phyloP scores from a whole-genome alignment of 2,113 vertebrate genomes.

The Chroicocephalus ridibundus region DNA sequence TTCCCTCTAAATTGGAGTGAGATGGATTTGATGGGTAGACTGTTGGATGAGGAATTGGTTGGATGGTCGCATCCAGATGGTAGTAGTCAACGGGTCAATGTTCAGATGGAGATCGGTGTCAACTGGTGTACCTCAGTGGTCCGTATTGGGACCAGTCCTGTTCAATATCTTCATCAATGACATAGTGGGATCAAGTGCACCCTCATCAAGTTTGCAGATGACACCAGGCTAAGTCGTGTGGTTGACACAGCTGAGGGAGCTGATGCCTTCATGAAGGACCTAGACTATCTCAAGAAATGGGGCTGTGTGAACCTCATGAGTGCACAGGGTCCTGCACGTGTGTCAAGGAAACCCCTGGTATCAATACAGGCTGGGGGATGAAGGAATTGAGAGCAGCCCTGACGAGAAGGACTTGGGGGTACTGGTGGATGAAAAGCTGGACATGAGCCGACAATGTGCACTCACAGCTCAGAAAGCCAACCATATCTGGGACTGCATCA shows the following conservation, averaged over 20 bases:
- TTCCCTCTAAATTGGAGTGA: not conserved
- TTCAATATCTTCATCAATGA: not conserved
- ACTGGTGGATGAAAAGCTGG: not conserved
- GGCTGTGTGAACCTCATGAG: not conserved
- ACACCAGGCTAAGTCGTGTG: accelerated
- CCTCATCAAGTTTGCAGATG: not conserved
- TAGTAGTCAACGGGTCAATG: too few species aligned
- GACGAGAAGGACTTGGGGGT: not conserved
- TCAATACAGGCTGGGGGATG: not conserved
- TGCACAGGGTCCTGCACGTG: not conserved
- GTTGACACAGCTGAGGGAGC: not conserved
- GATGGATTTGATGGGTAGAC: not conserved
- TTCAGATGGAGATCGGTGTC: not conserved
- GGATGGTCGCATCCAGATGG: not conserved
- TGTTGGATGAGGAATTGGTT: not conserved
- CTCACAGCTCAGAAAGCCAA: not conserved
- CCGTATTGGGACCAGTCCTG: not conserved
- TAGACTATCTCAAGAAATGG: not conserved
- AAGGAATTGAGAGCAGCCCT: not conserved
- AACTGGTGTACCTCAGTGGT: not conserved
- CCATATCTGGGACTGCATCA: not conserved
- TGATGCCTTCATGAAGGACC: not conserved
- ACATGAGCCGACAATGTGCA: not conserved
- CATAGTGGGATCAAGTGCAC: not conserved
- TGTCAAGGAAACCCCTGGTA: not conserved